Evolutionary conservation across 1,140 invertebrate genomes (phyloP).

Genomic region (Helicoverpa zea): DNA sequence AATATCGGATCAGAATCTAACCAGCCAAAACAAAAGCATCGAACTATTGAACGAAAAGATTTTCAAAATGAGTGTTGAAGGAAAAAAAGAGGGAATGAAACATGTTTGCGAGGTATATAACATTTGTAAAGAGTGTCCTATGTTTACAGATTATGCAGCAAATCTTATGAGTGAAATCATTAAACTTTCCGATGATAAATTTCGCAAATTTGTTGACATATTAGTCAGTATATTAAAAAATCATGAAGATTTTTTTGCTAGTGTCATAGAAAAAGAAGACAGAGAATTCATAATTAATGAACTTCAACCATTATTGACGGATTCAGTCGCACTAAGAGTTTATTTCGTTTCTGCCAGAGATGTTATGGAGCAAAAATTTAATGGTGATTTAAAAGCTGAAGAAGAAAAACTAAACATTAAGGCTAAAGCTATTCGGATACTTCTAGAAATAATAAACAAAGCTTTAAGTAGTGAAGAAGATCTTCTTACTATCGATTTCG

Average conservation of each 20-base stretch:
- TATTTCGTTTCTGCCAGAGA: not conserved
- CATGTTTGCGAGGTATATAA: conserved; percentile 35
- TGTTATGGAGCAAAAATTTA: conserved; percentile 4
- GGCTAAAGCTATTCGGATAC: no score
- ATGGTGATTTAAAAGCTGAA: not conserved
- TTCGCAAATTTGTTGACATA: not conserved
- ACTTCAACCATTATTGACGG: not conserved
- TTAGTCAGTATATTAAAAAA: not conserved
- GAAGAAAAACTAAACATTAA: no score
- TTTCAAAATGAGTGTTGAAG: not conserved
- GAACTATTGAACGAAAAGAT: not conserved
- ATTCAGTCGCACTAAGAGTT: not conserved
- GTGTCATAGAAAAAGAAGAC: not conserved
- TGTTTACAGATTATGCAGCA: conserved; percentile 45
- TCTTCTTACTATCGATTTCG: no score
- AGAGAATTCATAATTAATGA: not conserved
- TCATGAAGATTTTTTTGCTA: not conserved
- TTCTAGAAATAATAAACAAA: no score
- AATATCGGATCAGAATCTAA: not conserved
- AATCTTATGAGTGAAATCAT: conserved; percentile 45
- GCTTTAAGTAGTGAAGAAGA: no score
- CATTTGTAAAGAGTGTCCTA: conserved; percentile 50
- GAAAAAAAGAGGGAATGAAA: conserved; percentile 17
- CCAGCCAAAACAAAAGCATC: not conserved
- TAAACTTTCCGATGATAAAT: conserved; percentile 34